Percentiles rank a stretch among this genome's conserved stretches.
Conservation (phyloP, 2,797 vertebrate genomes). For the Centropyge bicolor region DNA sequence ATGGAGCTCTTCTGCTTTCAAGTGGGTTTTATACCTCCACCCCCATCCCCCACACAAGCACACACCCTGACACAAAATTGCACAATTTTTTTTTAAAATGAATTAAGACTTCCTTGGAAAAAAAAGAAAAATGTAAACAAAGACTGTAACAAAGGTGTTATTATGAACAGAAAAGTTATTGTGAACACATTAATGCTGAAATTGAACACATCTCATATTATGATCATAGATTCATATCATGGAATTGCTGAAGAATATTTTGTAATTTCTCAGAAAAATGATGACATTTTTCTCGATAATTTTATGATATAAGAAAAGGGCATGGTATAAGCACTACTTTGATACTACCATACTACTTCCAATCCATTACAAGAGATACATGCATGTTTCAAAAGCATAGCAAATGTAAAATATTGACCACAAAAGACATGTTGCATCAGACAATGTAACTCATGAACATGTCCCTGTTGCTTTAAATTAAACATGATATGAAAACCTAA, state of each 20-base stretch:
- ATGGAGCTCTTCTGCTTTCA: conserved; percentile 39
- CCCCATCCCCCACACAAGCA: neutral
- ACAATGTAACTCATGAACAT: neutral
- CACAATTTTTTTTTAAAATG: conserved; percentile 12
- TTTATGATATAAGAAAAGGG: neutral
- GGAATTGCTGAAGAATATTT: neutral
- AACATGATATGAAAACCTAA: neutral
- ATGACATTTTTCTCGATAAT: neutral
- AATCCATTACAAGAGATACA: neutral
- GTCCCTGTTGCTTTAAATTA: neutral
- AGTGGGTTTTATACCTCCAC: neutral
- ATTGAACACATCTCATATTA: neutral
- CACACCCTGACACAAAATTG: neutral
- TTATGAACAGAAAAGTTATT: too few species aligned
- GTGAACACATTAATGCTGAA: too few species aligned
- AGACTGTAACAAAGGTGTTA: too few species aligned
- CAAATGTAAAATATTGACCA: neutral
- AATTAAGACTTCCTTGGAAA: neutral
- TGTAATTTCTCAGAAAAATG: too few species aligned
- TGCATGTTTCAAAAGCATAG: neutral
- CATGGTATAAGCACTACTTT: too few species aligned
- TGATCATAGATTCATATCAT: too few species aligned
- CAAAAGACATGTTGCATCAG: neutral
- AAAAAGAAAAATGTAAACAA: neutral
- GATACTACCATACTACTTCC: too few species aligned